Percentiles rank a stretch among this genome's conserved stretches.
Evolutionary conservation across 2,888 invertebrate genomes (phyloP).

Genomic region (Ochropacha duplaris): DNA sequence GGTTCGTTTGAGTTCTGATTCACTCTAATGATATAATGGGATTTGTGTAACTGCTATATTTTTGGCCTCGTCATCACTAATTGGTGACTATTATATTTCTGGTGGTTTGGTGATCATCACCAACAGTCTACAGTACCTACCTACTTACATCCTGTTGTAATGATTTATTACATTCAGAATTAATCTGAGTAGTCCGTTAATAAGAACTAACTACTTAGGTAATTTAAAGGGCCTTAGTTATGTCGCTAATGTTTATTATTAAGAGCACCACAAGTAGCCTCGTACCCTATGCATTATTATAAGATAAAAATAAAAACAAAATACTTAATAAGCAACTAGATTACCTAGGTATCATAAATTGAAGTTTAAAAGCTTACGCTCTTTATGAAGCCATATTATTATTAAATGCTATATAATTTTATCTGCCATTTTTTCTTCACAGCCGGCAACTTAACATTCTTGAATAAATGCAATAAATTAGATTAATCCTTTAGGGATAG

Average conservation of each 20-base stretch:
- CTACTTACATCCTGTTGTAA: no score
- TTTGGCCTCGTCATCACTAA: background rate
- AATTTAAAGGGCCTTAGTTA: no score
- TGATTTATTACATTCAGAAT: no score
- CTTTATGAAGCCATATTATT: slow-evolving; percentile 24
- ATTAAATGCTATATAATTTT: slow-evolving; percentile 44
- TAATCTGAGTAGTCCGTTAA: no score
- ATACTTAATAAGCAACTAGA: background rate
- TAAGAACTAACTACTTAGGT: no score
- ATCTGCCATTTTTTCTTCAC: slow-evolving; percentile 31
- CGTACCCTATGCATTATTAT: background rate
- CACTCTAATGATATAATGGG: background rate
- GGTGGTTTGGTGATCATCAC: no score
- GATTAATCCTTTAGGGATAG: slow-evolving; percentile 33
- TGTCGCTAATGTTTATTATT: no score
- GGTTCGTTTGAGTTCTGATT: background rate
- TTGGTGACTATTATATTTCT: no score
- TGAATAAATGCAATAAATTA: slow-evolving; percentile 21
- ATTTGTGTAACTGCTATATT: background rate
- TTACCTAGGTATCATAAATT: slow-evolving; percentile 12
- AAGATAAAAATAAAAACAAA: background rate
- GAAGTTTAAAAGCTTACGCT: slow-evolving; percentile 21
- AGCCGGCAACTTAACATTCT: slow-evolving; percentile 27
- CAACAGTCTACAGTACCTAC: no score
- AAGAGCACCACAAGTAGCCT: no score